Evolutionary conservation across 2,113 vertebrate genomes (phyloP).

Genomic region (Mystacornis crossleyi): DNA sequence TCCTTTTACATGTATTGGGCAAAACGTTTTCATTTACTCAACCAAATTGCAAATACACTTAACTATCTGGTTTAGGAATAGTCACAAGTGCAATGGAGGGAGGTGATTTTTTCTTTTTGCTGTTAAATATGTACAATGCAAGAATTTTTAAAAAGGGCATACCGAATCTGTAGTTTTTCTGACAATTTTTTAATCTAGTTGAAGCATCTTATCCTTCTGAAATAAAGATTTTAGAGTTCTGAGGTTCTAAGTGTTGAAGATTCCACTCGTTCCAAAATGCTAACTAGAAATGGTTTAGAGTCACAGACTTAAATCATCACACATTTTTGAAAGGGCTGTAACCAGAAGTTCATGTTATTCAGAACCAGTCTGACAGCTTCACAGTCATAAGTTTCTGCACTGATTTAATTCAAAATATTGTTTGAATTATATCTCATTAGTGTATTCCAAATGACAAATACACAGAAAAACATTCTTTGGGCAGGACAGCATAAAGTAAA

Average conservation of each 20-base stretch:
- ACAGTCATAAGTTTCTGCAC: background rate
- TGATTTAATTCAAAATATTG: conserved; percentile 42
- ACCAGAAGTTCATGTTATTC: conserved; percentile 41
- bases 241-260: background rate
- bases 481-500: background rate
- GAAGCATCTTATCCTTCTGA: background rate
- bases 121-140: background rate
- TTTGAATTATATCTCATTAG: background rate
- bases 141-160: background rate
- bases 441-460: conserved; percentile 16
- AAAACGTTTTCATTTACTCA: background rate
- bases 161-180: background rate
- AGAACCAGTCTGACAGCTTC: conserved; percentile 31
- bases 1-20: background rate
- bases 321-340: background rate
- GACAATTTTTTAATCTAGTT: background rate
- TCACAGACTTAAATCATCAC: background rate
- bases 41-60: background rate
- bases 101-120: background rate
- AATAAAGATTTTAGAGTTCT: background rate
- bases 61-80: background rate
- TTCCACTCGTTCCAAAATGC: background rate
- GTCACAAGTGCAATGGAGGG: background rate
- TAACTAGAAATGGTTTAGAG: background rate
- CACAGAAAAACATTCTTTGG: background rate